Conservation (phyloP, 2,113 vertebrate species). For the Equus quagga region DNA sequence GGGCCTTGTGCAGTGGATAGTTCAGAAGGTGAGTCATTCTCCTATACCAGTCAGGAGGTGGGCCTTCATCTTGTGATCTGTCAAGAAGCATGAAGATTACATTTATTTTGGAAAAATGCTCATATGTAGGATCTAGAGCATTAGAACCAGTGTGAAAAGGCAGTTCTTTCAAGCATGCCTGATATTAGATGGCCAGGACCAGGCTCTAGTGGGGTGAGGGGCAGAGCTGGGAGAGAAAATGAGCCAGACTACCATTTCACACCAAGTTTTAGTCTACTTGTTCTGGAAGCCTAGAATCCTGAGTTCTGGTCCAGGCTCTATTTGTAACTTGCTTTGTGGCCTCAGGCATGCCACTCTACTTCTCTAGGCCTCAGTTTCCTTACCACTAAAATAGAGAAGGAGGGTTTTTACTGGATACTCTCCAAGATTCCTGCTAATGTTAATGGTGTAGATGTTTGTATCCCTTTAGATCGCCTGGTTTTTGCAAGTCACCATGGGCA, state of each 20-base stretch:
- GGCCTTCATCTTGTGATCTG: not conserved
- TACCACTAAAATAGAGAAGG: not conserved
- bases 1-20: constrained; percentile 95
- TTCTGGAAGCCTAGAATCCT: not conserved
- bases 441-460: constrained; percentile 18
- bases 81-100: not conserved
- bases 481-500: constrained; percentile 96
- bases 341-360: not conserved
- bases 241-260: not conserved
- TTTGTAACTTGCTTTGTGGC: not conserved
- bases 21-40: constrained; percentile 92
- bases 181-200: not conserved
- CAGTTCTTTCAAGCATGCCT: not conserved
- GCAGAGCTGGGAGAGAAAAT: not conserved
- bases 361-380: not conserved
- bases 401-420: not conserved
- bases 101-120: not conserved
- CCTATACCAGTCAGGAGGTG: not conserved
- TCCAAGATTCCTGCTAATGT: not conserved
- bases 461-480: constrained; percentile 93
- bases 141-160: not conserved
- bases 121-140: not conserved
- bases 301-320: not conserved
- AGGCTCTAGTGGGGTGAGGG: not conserved
- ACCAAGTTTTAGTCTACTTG: not conserved